These are phyloP conservation scores for Myotis pilosus DNA, from an alignment of 2,797 vertebrate species.

Conservation along the genomic window DNA sequence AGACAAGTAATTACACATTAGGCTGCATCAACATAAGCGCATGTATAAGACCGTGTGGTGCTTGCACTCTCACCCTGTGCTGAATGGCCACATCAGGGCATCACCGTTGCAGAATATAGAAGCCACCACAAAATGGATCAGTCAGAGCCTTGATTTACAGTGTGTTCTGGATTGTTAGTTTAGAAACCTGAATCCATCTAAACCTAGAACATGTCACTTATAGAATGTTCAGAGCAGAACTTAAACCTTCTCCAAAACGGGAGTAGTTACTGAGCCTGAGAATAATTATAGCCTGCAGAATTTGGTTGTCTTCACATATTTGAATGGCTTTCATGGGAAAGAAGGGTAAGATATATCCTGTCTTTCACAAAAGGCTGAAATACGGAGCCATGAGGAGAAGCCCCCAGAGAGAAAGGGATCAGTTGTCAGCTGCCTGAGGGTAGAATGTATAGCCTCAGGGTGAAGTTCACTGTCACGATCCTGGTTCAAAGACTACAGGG, in stretches of 20 bases:
- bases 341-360: background rate
- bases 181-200: background rate
- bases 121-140: background rate
- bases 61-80: background rate
- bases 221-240: background rate
- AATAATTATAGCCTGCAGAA: background rate
- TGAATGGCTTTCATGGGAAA: background rate
- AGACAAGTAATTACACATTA: background rate
- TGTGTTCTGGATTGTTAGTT: background rate
- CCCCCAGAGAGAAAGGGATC: background rate
- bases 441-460: background rate
- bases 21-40: background rate
- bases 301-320: background rate
- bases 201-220: background rate
- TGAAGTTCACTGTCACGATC: background rate
- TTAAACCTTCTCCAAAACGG: background rate
- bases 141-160: slow-evolving; percentile 22
- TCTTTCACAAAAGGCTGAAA: background rate
- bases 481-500: background rate
- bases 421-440: background rate
- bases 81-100: background rate
- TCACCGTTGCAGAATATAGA: background rate
- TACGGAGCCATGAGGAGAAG: background rate
- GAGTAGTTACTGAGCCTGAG: background rate
- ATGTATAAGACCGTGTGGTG: background rate